Evolutionary conservation across 2,113 vertebrate species (phyloP), one percentile per base, ranked within the genome.

Genomic region (Syngnathoides biaculeatus): DNA sequence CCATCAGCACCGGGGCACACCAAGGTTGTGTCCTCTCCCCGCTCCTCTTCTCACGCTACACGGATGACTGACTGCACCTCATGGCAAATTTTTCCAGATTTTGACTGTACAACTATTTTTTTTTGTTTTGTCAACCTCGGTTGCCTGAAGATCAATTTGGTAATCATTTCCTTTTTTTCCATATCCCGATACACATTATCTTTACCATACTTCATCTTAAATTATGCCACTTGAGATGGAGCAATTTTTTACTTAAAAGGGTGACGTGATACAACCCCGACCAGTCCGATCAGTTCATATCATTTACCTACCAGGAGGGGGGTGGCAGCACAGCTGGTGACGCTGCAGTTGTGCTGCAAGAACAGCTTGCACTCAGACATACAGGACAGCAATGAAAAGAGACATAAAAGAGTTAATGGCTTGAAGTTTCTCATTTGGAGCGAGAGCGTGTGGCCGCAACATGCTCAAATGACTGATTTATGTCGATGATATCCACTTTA

Each of bases 351-450:
- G 52, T 60, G 73, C 69, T 45, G 76, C 47, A 64, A 53, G 77
- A 84, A 77, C 87, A 89, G 87, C 84, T 85, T 84, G 84, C 76
- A 64, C 24, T 59, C 76, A 75, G 79, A 87, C 80, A 75, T 68
- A 83, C 60, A 85, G 80, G 69, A 78, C 76, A 62, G 76, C 65
- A 58, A 73, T 80, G 76, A 81, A 84, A 75, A 72, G 74, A 70
- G 78, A 84, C 71, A 77, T 87, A 79, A 86, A 79, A 74, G 42
- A 68, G 71, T 64, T 19, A 69, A 77, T 78, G 84, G 78, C 72
- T 76, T 81, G 53, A 82, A 78, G 77, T 74, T 82, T 78, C 63
- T 83, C 75, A 81, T 84, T 78, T 50, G 68, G 50, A 61, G 56
- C 24, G 63, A 74, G 67, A 68, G 61, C 35, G 42, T 22, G 30